Evolutionary conservation across 2,797 vertebrate genomes (phyloP), one percentile per base, ranked within the genome.

Genomic region (Passerculus sandwichensis): DNA sequence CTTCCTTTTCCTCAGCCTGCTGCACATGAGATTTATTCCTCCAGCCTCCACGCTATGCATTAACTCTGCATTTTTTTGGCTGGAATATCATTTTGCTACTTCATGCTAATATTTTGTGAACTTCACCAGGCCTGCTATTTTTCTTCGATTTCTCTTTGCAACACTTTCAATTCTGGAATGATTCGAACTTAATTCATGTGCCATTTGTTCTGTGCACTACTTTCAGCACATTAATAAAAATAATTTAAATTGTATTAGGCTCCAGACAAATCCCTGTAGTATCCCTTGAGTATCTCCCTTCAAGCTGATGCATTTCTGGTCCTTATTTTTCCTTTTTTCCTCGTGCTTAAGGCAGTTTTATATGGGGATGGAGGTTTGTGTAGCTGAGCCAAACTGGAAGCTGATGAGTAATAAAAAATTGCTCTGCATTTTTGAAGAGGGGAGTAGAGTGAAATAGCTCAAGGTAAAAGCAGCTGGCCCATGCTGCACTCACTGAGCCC

Each of bases 211-310:
- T 78, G 51, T 85, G 74, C 86, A 95, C 66, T 82, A 56, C 65
- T 70, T 93, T 56, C 91, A 93, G 91, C 81, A 88, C 94, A 90
- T 97, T 96, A 97, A 96, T 96, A 95, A 97, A 94, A 96, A 96
- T 87, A 88, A 93, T 62, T 91, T 50, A 78, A 95, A 83, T 92
- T 86, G 74, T 88, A 86, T 69, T 85, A 95, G 74, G 71, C 88
- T 88, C 51, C 94, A 95, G 85, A 72, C 15, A 20, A 67, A 67
- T 93, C 94, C 94, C 81, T 8, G 32, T 85, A 80, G 96, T 85
- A 81, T 69, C 91, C 85, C 2, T 29, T 54, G 83, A 95, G 88
- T 66, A 83, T 82, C 77, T 95, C 69, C 72, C 78, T 92, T 94
- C 88, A 83, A 56, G 82, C 65, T 90, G 70, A 91, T 72, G 44